phyloP scores from a whole-genome alignment of 2,797 vertebrate species.

The Manis javanica region DNA sequence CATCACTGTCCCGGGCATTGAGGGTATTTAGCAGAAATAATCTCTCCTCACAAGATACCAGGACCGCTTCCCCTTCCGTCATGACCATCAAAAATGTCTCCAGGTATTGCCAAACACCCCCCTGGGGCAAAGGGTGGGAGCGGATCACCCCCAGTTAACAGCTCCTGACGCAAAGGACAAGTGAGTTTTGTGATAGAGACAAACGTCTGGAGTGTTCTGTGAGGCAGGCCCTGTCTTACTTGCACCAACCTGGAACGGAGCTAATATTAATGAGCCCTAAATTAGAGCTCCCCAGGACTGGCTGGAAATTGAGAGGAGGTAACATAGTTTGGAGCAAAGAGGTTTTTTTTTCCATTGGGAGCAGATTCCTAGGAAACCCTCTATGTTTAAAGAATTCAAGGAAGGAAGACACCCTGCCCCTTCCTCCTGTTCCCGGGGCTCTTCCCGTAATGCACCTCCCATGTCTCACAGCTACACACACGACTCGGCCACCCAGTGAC shows the following conservation, averaged over 20 bases:
- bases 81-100: neutral
- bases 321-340: neutral
- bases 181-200: neutral
- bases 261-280: neutral
- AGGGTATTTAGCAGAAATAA: fast-evolving
- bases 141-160: fast-evolving
- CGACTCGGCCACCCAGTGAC: neutral
- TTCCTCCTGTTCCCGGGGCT: fast-evolving
- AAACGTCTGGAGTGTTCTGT: fast-evolving
- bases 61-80: no score
- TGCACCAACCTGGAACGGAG: neutral
- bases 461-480: fast-evolving
- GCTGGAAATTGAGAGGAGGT: neutral
- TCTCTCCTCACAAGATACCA: neutral
- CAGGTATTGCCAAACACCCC: neutral
- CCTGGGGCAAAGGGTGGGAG: no score
- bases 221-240: no score
- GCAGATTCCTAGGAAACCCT: neutral
- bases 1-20: fast-evolving
- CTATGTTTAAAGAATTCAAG: neutral
- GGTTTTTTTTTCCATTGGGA: neutral
- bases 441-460: fast-evolving
- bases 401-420: no score
- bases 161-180: no score
- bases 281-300: fast-evolving